Base-by-base conservation (phyloP, 2,113 vertebrate genomes). In the Ciconia maguari region DNA sequence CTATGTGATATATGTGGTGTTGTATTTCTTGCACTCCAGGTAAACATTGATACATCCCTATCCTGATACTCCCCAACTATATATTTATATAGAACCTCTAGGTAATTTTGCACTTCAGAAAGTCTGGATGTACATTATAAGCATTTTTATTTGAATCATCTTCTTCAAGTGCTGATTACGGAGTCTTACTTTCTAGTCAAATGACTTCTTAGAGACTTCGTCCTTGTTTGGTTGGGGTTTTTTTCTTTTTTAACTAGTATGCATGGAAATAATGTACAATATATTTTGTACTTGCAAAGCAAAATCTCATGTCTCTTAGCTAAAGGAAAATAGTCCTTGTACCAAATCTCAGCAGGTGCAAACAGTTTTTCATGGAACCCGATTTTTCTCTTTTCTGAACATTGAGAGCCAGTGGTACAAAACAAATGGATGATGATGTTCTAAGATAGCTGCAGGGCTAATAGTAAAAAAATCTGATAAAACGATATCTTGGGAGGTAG, bases 401-500 rank as follows among this genome's bases (percentile, higher is more conserved):
- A 44, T 10, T 82, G 62, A 58, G 38, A 94, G 38, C 34, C 51
- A 78, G n/a, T 91, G 80, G 48, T 95, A 91, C 64, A 94, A 96
- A 94, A 85, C 78, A 90, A 84, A 83, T 48, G 60, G 52, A 64
- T 46, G 29, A 66, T 94, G 57, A 29, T 94, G 70, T 92, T 87
- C 61, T 88, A 93, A 61, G 78, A 52, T 62, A 42, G 61, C 79
- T 94, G 44, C 16, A 27, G 77, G 66, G 86, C 22, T 62, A 95
- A 91, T 81, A 83, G 85, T 78, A 89, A 97, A 84, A 83, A 92
- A 92, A 94, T 92, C 72, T 93, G 72, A 93, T 91, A 90, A 93
- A 92, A 89, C 48, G 74, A 7, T 81, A 20, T 81, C 60, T 89
- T 86, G 57, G 48, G 72, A 90, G 19, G 64, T 81, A 75, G 42